phyloP scores from a whole-genome alignment of 2,888 invertebrate genomes.

The Petrolisthes cinctipes region DNA sequence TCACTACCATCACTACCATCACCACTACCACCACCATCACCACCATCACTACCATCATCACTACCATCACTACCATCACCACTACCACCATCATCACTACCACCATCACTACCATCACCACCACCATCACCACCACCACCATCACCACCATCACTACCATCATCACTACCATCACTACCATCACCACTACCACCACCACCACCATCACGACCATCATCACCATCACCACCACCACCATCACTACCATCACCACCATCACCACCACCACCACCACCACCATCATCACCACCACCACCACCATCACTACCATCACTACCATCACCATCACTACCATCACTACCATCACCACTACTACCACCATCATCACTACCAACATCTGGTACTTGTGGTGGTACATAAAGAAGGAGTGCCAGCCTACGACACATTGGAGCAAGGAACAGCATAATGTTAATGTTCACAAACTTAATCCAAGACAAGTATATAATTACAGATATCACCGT shows the following conservation, averaged over 20 bases:
- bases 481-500: too few relatives aligned
- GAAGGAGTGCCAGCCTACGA: too few relatives aligned
- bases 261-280: conserved; percentile 4
- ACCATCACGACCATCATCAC: background rate
- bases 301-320: background rate
- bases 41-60: background rate
- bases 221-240: background rate
- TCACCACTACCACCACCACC: background rate
- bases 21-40: background rate
- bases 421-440: too few relatives aligned
- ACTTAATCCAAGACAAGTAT: too few relatives aligned
- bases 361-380: too few relatives aligned
- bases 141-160: too few relatives aligned
- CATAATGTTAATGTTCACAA: too few relatives aligned
- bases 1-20: background rate
- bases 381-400: too few relatives aligned
- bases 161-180: background rate
- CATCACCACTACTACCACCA: conserved; percentile 1
- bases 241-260: background rate
- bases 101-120: background rate
- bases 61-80: conserved; percentile 1
- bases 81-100: background rate
- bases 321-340: background rate
- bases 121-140: background rate
- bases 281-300: background rate